phyloP scores from a whole-genome alignment of 1,140 invertebrate species.

The Anoplolepis gracilipes region DNA sequence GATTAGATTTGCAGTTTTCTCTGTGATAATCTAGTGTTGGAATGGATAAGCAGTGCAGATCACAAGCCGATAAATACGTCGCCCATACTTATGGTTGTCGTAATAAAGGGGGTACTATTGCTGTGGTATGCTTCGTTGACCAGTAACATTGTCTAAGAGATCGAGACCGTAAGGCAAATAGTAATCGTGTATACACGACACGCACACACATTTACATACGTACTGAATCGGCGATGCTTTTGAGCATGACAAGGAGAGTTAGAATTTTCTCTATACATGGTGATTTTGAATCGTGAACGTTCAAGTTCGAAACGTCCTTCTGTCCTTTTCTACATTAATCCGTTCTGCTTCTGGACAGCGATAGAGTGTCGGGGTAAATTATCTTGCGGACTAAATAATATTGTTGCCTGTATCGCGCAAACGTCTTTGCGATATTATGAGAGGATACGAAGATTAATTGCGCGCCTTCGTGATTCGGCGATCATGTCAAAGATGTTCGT shows the following conservation, averaged over 20 bases:
- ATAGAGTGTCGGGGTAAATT: constrained; percentile 66
- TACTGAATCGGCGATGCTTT: constrained; percentile 21
- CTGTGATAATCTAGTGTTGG: constrained; percentile 33
- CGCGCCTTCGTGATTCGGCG: constrained; percentile 42
- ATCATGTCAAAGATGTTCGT: constrained; percentile 32
- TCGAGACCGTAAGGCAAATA: constrained; percentile 5
- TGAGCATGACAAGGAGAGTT: constrained; percentile 32
- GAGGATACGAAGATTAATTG: constrained; percentile 65
- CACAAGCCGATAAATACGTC: constrained; percentile 66
- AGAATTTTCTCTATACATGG: constrained; percentile 52
- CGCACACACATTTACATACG: background rate
- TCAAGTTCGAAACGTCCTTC: constrained; percentile 34
- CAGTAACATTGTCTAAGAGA: constrained; percentile 34
- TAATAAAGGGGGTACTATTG: constrained; percentile 66
- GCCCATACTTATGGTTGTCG: constrained; percentile 51
- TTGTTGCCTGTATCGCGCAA: constrained; percentile 61
- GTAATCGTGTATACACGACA: constrained; percentile 15
- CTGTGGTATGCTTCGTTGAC: constrained; percentile 38
- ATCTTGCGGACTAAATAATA: constrained; percentile 71
- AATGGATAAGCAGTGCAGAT: constrained; percentile 61
- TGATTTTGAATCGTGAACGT: constrained; percentile 57
- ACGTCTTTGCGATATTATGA: constrained; percentile 28
- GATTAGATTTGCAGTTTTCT: constrained; percentile 41
- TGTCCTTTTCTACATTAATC: constrained; percentile 59
- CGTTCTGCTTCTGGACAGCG: constrained; percentile 46